Evolutionary conservation across 2,888 invertebrate genomes (phyloP).

Genomic region (Macropis europaea): DNA sequence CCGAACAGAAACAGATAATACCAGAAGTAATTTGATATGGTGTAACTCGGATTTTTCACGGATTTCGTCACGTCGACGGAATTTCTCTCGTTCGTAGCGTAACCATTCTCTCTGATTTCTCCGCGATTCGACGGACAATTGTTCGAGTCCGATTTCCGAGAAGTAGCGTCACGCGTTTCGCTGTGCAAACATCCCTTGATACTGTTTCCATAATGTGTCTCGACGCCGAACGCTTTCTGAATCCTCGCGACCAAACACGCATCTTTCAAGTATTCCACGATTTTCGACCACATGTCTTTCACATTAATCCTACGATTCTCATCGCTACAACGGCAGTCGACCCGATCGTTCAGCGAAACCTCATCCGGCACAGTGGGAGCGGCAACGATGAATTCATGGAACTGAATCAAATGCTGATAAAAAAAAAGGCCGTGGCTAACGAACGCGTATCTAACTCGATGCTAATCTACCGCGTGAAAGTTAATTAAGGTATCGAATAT

Average conservation of each 20-base stretch:
- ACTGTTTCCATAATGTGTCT: conserved; percentile 73
- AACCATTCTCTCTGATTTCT: conserved; percentile 47
- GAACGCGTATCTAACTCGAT: not conserved
- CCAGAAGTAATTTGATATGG: conserved; percentile 88
- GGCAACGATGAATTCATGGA: not conserved
- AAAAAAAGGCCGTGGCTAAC: not conserved
- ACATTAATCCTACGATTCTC: conserved; percentile 4
- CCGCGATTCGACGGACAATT: not conserved
- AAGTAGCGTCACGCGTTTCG: not conserved
- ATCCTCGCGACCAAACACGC: conserved; percentile 89
- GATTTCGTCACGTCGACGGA: conserved; percentile 55
- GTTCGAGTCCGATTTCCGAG: not conserved
- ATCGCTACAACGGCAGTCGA: conserved; percentile 28
- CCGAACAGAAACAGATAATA: conserved; percentile 92
- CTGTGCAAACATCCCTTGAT: not conserved
- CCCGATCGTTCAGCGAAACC: not conserved
- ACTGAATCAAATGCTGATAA: not conserved
- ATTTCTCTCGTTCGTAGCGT: conserved; percentile 10
- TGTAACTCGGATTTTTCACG: conserved; percentile 79
- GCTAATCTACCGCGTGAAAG: not conserved
- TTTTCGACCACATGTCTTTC: conserved; percentile 65
- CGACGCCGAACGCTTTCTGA: conserved; percentile 90
- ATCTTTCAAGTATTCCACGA: conserved; percentile 86
- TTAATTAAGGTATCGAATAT: not conserved
- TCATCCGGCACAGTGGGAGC: not conserved